Base-by-base conservation (phyloP, 2,113 vertebrate genomes). In the Sitta europaea region DNA sequence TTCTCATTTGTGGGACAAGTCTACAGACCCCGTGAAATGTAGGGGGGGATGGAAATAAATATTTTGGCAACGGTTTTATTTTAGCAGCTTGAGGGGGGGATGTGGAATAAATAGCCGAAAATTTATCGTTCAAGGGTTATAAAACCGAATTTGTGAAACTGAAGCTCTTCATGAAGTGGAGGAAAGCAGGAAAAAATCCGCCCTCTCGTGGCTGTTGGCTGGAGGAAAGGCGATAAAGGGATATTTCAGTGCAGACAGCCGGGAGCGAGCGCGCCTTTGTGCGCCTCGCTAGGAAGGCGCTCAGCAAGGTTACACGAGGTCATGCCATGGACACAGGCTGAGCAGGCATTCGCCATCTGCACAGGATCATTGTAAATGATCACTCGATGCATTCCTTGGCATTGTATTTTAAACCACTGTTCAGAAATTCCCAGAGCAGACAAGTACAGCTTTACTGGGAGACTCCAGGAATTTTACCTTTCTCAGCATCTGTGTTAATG, bases 171-270 rank as follows among this genome's bases (percentile, higher is more conserved):
- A n/a, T 67, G 88, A 73, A 87, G 65, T 73, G 55, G 75, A 92
- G 67, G 91, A 97, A 97, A 97, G 48, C 48, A 96, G 94, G 96
- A 97, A 97, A 97, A 98, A 98, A 97, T 72, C 92, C 95, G 97
- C 97, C 98, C 97, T 97, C 98, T 97, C 96, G 97, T 97, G 97
- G 96, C 76, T 73, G 14, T 17, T 82, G 71, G 20, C 19, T 45
- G 11, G 31, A 70, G 67, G 51, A 31, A 70, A 86, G 15, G 18
- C 9, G 31, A 11, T 61, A 38, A 61, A 71, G 12, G 12, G 22
- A 31, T 16, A 38, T 65, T 81, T 51, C 47, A 23, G 2, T 2
- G 33, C 50, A 4, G 33, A 1, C n/a, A 11, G 24, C 4, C 1
- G 62, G 48, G 53, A 66, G 21, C 0, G 20, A 68, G 4, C 4